Base-by-base conservation (phyloP, 2,797 vertebrate species). In the Rachycentron canadum region DNA sequence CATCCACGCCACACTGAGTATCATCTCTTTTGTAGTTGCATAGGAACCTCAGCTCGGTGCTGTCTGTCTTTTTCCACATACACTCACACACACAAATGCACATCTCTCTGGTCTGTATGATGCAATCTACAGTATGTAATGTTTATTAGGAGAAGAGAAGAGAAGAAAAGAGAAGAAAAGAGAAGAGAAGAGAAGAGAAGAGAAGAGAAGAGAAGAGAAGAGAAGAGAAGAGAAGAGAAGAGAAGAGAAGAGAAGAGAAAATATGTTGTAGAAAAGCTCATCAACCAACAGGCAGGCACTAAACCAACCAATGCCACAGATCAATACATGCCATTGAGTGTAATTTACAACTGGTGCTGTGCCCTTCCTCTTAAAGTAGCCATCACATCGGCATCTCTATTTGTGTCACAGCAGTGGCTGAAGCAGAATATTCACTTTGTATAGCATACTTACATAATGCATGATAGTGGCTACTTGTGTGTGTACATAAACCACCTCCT, bases 321-420 rank as follows among this genome's bases (percentile, higher is more conserved):
- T 93, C 91, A 86, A 90, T 90, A 66, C 13, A 45, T 68, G 61
- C 26, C n/a, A 57, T 72, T 74, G 57, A 73, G 4, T 56, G 41
- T 73, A 56, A 89, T 89, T 90, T 86, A 89, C 67, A 81, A 73
- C 64, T 81, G 56, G 49, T 68, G 66, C 32, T 67, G 69, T 72
- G 45, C 28, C 47, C 70, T 69, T 53, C 16, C 59, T 73, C 19
- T 62, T 78, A 71, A 82, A 84, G 62, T 50, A 74, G 43, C 16
- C 41, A 73, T 62, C 26, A 69, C 50, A 77, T 32, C 41, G 67
- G 66, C 36, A 50, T 26, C 55, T 76, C 60, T 62, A 23, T 56
- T 58, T 36, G 23, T 56, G 25, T 25, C 34, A 77, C 3, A 41
- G 32, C 14, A 50, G 23, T 10, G 36, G 17, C 53, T 26, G 10